phyloP scores from a whole-genome alignment of 2,888 invertebrate genomes.

The Anodontia alba region DNA sequence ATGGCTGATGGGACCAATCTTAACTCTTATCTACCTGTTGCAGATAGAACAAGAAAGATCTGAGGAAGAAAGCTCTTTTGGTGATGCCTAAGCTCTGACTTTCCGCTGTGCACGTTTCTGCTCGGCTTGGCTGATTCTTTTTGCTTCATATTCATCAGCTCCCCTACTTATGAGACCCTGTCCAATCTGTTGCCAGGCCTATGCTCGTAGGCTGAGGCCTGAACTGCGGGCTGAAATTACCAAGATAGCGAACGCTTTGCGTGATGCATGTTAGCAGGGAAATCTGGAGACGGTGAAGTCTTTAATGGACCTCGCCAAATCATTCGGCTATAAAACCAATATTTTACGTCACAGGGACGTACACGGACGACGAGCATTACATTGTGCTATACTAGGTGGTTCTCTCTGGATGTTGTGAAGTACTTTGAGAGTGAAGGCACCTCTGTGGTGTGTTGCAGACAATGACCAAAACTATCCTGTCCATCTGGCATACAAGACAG shows the following conservation, averaged over 20 bases:
- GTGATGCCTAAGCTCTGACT: too few relatives aligned
- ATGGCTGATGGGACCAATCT: too few relatives aligned
- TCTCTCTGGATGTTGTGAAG: constrained; percentile 10
- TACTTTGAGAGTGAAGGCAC: background rate
- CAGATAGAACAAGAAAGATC: too few relatives aligned
- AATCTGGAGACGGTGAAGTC: background rate
- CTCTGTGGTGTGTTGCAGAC: background rate
- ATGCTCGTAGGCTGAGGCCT: too few relatives aligned
- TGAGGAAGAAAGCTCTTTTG: too few relatives aligned
- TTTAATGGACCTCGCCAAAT: background rate
- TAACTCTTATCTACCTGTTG: too few relatives aligned
- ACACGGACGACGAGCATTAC: background rate
- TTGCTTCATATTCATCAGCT: too few relatives aligned
- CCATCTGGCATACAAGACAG: background rate
- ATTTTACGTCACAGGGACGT: background rate
- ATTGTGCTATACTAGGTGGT: background rate
- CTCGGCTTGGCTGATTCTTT: too few relatives aligned
- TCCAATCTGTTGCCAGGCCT: too few relatives aligned
- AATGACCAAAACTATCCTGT: background rate
- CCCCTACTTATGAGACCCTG: too few relatives aligned
- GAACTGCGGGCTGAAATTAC: too few relatives aligned
- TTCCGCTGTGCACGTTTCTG: too few relatives aligned
- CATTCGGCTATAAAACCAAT: background rate
- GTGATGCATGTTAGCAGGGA: constrained; percentile 5
- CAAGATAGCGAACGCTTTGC: background rate